A percentile compares a stretch with the other conserved stretches of the same genome.
phyloP scores from a whole-genome alignment of 2,797 vertebrate species.

The Sternotherus odoratus region DNA sequence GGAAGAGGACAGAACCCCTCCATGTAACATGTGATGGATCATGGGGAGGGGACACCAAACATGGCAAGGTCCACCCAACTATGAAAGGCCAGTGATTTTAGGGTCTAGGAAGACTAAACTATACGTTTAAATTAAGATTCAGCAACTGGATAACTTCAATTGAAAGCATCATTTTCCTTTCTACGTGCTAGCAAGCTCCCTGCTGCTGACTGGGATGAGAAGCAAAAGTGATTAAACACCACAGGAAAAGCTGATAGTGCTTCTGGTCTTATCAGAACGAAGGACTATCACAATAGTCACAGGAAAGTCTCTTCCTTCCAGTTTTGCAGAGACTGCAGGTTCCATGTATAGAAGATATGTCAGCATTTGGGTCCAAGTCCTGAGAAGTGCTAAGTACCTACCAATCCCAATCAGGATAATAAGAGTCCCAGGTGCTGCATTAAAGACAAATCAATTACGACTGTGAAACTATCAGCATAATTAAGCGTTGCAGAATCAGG shows the following conservation, averaged over 20 bases:
- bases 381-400: conserved; percentile 1
- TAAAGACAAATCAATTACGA: neutral
- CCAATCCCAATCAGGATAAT: neutral
- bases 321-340: conserved; percentile 27
- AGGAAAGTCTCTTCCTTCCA: neutral
- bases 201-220: neutral
- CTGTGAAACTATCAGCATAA: neutral
- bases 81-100: neutral
- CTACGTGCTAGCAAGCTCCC: neutral
- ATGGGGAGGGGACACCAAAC: too few species aligned
- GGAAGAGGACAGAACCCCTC: too few species aligned
- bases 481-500: neutral
- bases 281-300: neutral
- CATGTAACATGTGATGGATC: too few species aligned
- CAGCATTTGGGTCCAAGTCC: neutral
- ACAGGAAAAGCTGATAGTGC: neutral
- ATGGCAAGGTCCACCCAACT: neutral
- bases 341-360: accelerated
- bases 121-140: neutral
- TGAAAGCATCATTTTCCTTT: neutral
- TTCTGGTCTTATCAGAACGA: neutral
- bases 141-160: neutral
- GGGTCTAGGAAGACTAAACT: neutral
- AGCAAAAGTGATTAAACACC: conserved; percentile 2
- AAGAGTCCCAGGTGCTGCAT: neutral